These are phyloP conservation scores for Girardinichthys multiradiatus DNA, from an alignment of 2,113 vertebrate species.

Conservation along the genomic window DNA sequence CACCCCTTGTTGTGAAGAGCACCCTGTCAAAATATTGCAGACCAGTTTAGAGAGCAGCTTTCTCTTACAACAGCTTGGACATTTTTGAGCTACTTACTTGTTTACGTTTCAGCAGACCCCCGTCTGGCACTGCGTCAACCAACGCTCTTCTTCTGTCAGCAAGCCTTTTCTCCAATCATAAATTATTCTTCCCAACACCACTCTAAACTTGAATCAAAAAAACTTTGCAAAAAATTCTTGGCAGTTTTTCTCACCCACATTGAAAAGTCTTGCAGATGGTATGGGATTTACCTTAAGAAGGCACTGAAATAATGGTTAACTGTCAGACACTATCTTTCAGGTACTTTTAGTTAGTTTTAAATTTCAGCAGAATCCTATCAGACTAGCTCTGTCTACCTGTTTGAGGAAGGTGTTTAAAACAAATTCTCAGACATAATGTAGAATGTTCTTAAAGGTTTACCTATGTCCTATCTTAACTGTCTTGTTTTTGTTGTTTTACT, in stretches of 20 bases:
- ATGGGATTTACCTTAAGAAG: constrained; percentile 7
- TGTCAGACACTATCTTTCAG: constrained; percentile 28
- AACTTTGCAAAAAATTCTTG: constrained; percentile 8
- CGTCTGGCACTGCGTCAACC: constrained; percentile 27
- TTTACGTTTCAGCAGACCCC: constrained; percentile 27
- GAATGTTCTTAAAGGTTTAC: constrained; percentile 22
- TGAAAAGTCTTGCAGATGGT: neutral
- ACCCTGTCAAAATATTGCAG: neutral
- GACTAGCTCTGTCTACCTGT: constrained; percentile 24
- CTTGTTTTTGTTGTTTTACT: constrained; percentile 5
- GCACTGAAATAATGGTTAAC: constrained; percentile 1
- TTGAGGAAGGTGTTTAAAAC: constrained; percentile 29
- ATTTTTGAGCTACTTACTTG: constrained; percentile 32
- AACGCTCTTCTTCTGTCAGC: constrained; percentile 17
- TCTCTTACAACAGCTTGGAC: constrained; percentile 29
- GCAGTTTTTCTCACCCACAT: constrained; percentile 28
- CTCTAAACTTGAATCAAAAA: constrained; percentile 39
- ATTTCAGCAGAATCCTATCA: constrained; percentile 19
- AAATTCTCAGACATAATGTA: constrained; percentile 17
- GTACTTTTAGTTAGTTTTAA: constrained; percentile 23
- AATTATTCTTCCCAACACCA: constrained; percentile 32
- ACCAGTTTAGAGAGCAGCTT: constrained; percentile 5
- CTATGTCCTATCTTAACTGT: constrained; percentile 17
- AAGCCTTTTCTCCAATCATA: constrained; percentile 17
- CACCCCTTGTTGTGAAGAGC: constrained; percentile 16